Conservation (phyloP, 2,113 vertebrate genomes). For the Carlito syrichta region DNA sequence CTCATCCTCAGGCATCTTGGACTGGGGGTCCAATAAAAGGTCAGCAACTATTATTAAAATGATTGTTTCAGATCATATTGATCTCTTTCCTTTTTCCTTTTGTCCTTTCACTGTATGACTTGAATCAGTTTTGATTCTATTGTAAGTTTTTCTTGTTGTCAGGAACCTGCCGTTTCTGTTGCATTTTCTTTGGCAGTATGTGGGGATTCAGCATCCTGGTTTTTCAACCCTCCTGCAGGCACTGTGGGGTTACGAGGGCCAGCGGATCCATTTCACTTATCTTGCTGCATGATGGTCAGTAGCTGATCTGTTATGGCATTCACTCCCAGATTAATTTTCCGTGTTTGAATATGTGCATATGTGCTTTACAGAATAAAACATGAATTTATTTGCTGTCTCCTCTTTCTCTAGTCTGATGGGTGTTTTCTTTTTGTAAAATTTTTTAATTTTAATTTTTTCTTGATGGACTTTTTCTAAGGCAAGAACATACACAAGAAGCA, state of each 20-base stretch:
- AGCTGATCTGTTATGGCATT: slow-evolving; percentile 85
- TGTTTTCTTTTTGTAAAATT: too few species aligned
- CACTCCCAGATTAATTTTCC: slow-evolving; percentile 83
- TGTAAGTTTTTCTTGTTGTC: slow-evolving; percentile 81
- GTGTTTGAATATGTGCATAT: slow-evolving; percentile 88
- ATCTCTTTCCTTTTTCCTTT: slow-evolving; percentile 85
- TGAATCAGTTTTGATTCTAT: slow-evolving; percentile 88
- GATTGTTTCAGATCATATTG: slow-evolving; percentile 89
- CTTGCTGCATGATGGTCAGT: slow-evolving; percentile 87
- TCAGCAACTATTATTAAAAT: slow-evolving; percentile 76
- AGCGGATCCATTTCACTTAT: slow-evolving; percentile 77
- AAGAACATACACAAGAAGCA: not conserved
- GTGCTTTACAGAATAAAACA: slow-evolving; percentile 89
- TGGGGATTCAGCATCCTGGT: slow-evolving; percentile 76
- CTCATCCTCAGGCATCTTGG: slow-evolving; percentile 49
- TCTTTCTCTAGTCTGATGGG: not conserved
- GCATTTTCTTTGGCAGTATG: slow-evolving; percentile 74
- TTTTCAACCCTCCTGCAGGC: slow-evolving; percentile 75
- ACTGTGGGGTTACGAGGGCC: slow-evolving; percentile 76
- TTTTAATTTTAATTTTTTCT: too few species aligned
- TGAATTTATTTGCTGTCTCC: slow-evolving; percentile 67
- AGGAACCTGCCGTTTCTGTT: slow-evolving; percentile 80
- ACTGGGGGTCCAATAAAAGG: slow-evolving; percentile 73
- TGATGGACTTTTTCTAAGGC: not conserved
- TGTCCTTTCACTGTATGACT: slow-evolving; percentile 77